Percentiles rank a stretch among this genome's conserved stretches.
Conservation (phyloP, 2,113 vertebrate species). For the Corythornis vintsioides region DNA sequence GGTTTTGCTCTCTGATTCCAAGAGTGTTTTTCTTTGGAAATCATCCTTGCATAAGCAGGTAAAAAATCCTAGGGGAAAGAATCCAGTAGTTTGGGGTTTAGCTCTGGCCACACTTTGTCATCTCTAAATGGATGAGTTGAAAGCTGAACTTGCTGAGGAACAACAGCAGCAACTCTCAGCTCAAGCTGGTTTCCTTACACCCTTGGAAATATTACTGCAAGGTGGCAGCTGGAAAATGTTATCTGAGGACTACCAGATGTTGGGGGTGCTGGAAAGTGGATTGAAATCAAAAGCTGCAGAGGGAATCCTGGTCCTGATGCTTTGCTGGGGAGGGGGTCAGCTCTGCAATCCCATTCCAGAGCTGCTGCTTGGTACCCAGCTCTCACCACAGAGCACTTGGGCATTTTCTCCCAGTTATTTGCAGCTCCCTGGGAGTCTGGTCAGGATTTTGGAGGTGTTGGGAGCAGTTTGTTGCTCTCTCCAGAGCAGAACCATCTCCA, state of each 20-base stretch:
- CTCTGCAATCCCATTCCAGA: neutral
- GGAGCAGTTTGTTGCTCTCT: neutral
- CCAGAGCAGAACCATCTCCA: neutral
- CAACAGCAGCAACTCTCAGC: neutral
- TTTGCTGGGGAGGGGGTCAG: neutral
- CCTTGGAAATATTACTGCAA: neutral
- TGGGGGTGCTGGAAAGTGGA: neutral
- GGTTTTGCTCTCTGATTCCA: neutral
- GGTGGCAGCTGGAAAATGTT: neutral
- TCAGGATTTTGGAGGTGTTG: neutral
- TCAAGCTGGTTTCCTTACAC: neutral
- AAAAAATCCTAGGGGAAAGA: neutral
- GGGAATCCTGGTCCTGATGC: neutral
- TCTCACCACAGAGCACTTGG: neutral
- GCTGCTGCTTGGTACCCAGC: neutral
- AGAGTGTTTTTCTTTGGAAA: neutral
- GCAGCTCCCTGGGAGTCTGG: neutral
- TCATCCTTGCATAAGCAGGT: neutral
- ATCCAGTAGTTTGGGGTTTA: neutral
- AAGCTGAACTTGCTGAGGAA: neutral
- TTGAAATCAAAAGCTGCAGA: neutral
- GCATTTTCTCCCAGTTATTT: neutral
- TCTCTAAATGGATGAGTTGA: neutral
- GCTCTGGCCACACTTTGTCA: fast-evolving
- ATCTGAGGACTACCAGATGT: neutral